Evolutionary conservation across 2,113 vertebrate genomes (phyloP).

Genomic region (Malurus elegans): DNA sequence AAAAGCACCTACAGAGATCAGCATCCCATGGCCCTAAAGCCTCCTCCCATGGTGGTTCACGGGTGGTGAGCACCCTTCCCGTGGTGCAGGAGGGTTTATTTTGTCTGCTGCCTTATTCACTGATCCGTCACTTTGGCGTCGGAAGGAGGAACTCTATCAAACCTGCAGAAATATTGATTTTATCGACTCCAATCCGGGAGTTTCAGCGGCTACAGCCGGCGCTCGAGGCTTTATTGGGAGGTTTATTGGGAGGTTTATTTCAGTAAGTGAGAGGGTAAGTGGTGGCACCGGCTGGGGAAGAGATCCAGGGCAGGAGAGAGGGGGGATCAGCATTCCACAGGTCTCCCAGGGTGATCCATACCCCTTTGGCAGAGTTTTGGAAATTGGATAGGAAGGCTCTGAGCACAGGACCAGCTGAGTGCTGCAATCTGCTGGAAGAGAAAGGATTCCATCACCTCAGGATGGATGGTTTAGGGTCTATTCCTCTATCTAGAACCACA

Average conservation of each 20-base stretch:
- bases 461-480: not conserved
- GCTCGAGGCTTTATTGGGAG: slow-evolving; percentile 4
- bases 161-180: slow-evolving; percentile 46
- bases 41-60: not conserved
- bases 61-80: not conserved
- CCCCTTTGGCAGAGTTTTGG: not conserved
- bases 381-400: fast-evolving
- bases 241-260: slow-evolving; percentile 52
- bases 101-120: not conserved
- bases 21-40: fast-evolving
- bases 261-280: not conserved
- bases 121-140: not conserved
- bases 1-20: not conserved
- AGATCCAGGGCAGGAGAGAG: not conserved
- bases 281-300: not conserved
- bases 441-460: fast-evolving
- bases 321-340: not conserved
- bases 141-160: slow-evolving; percentile 57
- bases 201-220: slow-evolving; percentile 16
- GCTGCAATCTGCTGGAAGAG: not conserved
- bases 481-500: not conserved
- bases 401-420: fast-evolving
- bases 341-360: not conserved
- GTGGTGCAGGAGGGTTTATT: not conserved
- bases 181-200: slow-evolving; percentile 38